These are phyloP conservation scores for Linnaemya tessellans DNA, from an alignment of 2,888 invertebrate species.

Conservation along the genomic window DNA sequence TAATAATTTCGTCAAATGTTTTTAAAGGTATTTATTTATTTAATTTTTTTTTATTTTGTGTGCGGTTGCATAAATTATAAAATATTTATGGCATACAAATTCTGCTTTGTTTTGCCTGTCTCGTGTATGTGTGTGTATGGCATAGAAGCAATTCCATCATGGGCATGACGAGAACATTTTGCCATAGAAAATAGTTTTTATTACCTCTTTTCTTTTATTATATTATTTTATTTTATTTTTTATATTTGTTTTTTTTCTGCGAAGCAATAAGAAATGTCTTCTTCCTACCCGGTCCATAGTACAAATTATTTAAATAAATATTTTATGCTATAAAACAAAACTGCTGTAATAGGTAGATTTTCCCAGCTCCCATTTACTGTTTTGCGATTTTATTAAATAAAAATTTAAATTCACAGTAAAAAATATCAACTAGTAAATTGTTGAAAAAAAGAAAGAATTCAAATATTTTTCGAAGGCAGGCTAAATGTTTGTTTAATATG, in stretches of 20 bases:
- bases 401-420: neutral
- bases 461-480: neutral
- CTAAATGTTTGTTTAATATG: slow-evolving; percentile 7
- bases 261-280: neutral
- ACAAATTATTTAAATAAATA: slow-evolving; percentile 29
- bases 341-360: neutral
- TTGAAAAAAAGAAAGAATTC: neutral
- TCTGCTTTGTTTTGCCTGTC: neutral
- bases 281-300: neutral
- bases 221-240: no score
- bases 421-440: neutral
- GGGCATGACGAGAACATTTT: neutral
- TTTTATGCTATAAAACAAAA: neutral
- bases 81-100: slow-evolving; percentile 19
- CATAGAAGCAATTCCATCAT: neutral
- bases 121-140: neutral
- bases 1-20: neutral
- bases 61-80: slow-evolving; percentile 6
- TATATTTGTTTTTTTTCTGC: no score
- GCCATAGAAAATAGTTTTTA: neutral
- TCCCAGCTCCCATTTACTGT: neutral
- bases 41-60: slow-evolving; percentile 9
- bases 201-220: neutral
- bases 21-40: neutral
- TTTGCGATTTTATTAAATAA: neutral